Conservation (phyloP, 2,113 vertebrate species). For the Nannospalax galili region DNA sequence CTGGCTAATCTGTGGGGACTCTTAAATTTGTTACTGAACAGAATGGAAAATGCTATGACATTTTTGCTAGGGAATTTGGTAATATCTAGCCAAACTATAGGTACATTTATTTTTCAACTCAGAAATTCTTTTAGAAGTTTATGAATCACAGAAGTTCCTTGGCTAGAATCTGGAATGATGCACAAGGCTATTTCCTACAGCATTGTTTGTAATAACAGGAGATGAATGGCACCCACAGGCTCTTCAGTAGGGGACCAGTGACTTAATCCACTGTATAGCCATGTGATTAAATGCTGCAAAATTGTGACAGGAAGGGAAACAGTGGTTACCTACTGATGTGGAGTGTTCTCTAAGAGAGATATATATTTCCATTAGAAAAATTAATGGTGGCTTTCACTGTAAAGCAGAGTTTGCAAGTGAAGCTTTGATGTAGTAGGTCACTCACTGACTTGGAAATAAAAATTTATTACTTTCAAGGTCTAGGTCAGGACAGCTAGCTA, state of each 20-base stretch:
- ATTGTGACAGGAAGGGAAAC: background rate
- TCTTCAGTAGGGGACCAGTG: background rate
- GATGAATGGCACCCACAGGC: background rate
- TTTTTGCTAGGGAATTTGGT: background rate
- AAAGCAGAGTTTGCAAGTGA: background rate
- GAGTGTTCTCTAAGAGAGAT: background rate
- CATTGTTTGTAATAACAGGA: background rate
- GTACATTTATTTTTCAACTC: background rate
- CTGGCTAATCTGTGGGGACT: background rate
- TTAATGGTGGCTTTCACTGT: background rate
- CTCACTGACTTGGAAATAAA: background rate
- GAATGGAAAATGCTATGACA: background rate
- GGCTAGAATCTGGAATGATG: background rate
- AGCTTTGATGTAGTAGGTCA: background rate
- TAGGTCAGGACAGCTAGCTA: background rate
- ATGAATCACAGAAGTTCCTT: background rate
- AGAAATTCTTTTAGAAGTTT: background rate
- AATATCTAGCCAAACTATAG: background rate
- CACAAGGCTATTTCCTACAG: background rate
- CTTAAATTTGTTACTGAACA: background rate
- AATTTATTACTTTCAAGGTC: too few species aligned
- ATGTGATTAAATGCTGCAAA: too few species aligned
- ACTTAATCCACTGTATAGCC: background rate
- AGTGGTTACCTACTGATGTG: fast-evolving
- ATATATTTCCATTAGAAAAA: background rate